Base-by-base conservation (phyloP, 2,888 invertebrate genomes). In the Aphrophora alni region DNA sequence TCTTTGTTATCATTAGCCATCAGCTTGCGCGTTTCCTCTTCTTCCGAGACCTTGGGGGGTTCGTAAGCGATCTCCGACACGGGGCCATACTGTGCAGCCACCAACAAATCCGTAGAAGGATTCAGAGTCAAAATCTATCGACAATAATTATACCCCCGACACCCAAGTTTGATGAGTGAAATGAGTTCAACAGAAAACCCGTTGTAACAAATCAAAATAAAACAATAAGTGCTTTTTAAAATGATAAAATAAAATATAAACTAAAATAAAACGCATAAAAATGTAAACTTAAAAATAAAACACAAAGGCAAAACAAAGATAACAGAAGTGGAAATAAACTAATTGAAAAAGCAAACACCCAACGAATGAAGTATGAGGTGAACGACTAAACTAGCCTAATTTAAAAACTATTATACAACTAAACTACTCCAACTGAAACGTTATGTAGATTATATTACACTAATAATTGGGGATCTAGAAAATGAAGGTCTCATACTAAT, bases 51-150 rank as follows among this genome's bases (percentile, higher is more conserved):
- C 17, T 91, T 91, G 1, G 92, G 91, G 72, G 94, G 93, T 84
- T 89, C 90, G 85, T 90, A 90, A 27, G 89, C 88, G 17, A 94
- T 92, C 88, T 94, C 94, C 51, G 93, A 91, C 24, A 94, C 93
- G 0, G 94, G 93, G 73, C 93, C 94, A 89, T 94, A 94, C 88
- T 94, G 94, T 38, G 93, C 93, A 82, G 89, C 88, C 75, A 94
- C 94, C 84, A 94, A 89, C 38, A 94, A 91, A 89, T 94, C 94
- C 44, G 94, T 94, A 73, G 94, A 94, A 75, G 94, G 94, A 89
- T 94, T 94, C 78, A 93, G 90, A 0, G 93, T 93, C 70, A 93
- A 90, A 38, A 92, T 90, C 76, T 91, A 83, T 77, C 80, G 83
- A 68, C 24, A 77, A 77, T 33, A 68, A 76, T 74, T 38, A 38